Evolutionary conservation across 2,888 invertebrate species (phyloP), one percentile per base, ranked within the genome.

Genomic region (Endotricha flammealis): DNA sequence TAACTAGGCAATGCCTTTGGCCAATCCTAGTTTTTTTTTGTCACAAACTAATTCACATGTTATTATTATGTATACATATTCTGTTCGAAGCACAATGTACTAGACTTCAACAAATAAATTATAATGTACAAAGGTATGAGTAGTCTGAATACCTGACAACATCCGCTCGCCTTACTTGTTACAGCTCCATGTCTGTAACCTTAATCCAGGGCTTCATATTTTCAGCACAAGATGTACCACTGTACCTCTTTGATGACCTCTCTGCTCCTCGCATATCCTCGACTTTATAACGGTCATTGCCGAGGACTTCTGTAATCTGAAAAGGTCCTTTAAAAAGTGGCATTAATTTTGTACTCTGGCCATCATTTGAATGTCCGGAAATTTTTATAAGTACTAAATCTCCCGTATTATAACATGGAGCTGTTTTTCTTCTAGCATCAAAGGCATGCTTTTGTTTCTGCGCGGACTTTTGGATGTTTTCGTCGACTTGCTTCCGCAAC

Each of bases 351-450:
- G 42, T 50, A 30, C 53, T 56, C 17, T 48, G 41, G 0, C 52
- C 53, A 4, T 56, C 52, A 41, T 53, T 52, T 6, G 40, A 20
- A 0, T 42, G 40, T 29, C 49, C 50, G 3, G 46, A 42, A 6
- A 52, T 44, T 42, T 48, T 56, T 1, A 53, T 12, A 0, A 56
- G 38, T 0, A 56, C 50, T 7, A 53, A 42, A 11, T 56, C 52
- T 2, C 44, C 52, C 2, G 37, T 29, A 1, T 29, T 23, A 31
- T 49, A 53, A 3, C 24, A 27, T 2, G 9, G 31, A 2, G 53
- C 46, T 3, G 42, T 38, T 28, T 44, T 44, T 12, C 53, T 11
- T 36, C 34, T 46, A 0, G 38, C 8, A 14, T 52, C 52, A 34
- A 52, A 54, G 0, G 11, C 9, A 3, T 20, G 17, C 25, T 53